Conservation (phyloP, 1,140 invertebrate species). For the Kradibia gibbosae region DNA sequence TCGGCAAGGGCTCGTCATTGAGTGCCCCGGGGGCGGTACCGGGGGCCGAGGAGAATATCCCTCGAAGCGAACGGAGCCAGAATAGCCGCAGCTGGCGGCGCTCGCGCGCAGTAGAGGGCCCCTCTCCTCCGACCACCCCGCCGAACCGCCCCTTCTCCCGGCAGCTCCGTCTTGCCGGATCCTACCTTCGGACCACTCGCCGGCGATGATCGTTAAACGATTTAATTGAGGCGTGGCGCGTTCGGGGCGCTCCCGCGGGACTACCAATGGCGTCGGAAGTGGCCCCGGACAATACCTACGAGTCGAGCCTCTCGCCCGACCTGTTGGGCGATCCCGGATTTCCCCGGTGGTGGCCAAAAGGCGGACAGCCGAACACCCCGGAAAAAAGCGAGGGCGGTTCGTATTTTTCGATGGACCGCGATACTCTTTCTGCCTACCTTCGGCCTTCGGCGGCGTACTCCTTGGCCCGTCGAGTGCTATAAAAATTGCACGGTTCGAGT, state of each 20-base stretch:
- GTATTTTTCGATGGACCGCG: background rate
- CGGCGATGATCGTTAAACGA: slow-evolving; percentile 41
- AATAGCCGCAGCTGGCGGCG: too few relatives aligned
- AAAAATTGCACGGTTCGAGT: too few relatives aligned
- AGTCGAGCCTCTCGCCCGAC: slow-evolving; percentile 22
- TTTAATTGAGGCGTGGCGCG: slow-evolving; percentile 43
- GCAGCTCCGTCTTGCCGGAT: too few relatives aligned
- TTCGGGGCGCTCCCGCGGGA: background rate
- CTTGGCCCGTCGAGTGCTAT: too few relatives aligned
- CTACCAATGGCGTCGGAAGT: slow-evolving; percentile 23
- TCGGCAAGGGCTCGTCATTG: too few relatives aligned
- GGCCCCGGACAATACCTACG: slow-evolving; percentile 31
- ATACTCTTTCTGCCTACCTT: background rate
- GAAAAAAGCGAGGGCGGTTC: background rate
- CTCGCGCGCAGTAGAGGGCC: too few relatives aligned
- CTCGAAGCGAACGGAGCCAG: too few relatives aligned
- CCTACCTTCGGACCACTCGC: slow-evolving; percentile 3
- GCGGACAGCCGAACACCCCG: background rate
- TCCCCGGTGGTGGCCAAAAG: background rate
- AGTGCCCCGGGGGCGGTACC: too few relatives aligned
- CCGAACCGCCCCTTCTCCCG: slow-evolving; percentile 2
- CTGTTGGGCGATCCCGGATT: background rate
- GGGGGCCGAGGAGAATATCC: too few relatives aligned
- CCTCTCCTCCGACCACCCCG: background rate
- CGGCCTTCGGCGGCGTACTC: too few relatives aligned